Evolutionary conservation across 2,113 vertebrate species (phyloP), one percentile per base, ranked within the genome.

Genomic region (Oxyura jamaicensis): DNA sequence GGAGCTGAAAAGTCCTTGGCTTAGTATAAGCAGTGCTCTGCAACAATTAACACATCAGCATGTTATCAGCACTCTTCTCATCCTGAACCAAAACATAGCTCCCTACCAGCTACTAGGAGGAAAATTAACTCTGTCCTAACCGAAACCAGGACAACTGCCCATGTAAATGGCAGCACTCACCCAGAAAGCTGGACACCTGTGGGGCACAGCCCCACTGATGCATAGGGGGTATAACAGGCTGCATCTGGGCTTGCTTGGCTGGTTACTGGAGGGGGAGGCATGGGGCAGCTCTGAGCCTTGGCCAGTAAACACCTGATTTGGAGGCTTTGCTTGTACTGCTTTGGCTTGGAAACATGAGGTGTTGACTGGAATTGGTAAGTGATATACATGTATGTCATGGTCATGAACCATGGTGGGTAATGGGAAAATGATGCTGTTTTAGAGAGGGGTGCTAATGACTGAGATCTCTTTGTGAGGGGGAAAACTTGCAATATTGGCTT

Each of bases 201-300:
- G 26, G 31, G 39, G 8, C 28, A 21, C 35, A 81, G n/a, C 42
- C 7, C 28, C 36, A 62, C 25, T 8, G 11, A 13, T 31, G 31
- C 33, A 23, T 39, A 36, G 10, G 8, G 39, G 44, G 62, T 67
- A 35, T 33, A 0, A 65, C 59, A 12, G 15, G 42, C 41, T 72
- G 21, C 21, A 46, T 5, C 20, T 56, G 41, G 29, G 5, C 6
- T 69, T 6, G 1, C 2, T 6, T 41, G 6, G 2, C 5, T 22
- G 29, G 7, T 18, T 71, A 29, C 2, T 67, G 41, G 31, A 36
- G 12, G 63, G 3, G 26, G n/a, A 66, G 10, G 9, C 23, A 26
- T 3, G 7, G 39, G 10, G 12, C 0, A 10, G 1, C 2, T 35
- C 3, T n/a, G 3, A 9, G 21, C 39, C 4, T 2, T 46, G 8